Base-by-base conservation (phyloP, 2,797 vertebrate genomes). In the Dromococcyx pavoninus region DNA sequence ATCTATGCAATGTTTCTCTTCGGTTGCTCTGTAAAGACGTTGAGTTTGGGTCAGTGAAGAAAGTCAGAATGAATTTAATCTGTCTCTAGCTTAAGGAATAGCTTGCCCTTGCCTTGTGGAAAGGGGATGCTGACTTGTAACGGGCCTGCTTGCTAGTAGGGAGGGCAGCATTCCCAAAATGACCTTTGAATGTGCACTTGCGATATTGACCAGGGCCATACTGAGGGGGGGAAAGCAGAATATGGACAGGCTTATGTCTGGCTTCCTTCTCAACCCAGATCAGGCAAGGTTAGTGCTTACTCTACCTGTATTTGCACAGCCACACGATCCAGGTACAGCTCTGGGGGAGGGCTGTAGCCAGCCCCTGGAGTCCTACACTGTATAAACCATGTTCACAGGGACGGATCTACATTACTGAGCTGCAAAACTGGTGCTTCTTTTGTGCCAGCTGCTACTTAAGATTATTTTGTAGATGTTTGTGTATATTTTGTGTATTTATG, bases 1-100 rank as follows among this genome's bases (percentile, higher is more conserved):
- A 96, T 92, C 96, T 97, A 95, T 97, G 96, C 93, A 96, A 94
- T 86, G 79, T 62, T 94, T 78, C 48, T 71, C 74, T 86, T 83
- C 1, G 3, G 62, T 69, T 71, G 46, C 57, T 79, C 64, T 90
- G 82, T 65, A 33, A 79, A 71, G 46, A 22, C 12, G 1, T 3
- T 19, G 78, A 14, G 67, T 76, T 93, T 56, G 79, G 72, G 86
- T 61, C 35, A 24, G 14, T 51, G 62, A 58, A n/a, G 11, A 46
- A 66, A 60, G 61, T 43, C 61, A 41, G 37, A 28, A 53, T 56
- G n/a, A 32, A 48, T 87, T 88, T 32, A 32, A 6, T 65, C 71
- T 69, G 37, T 35, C 10, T 79, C 25, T 67, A 17, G 25, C 28
- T 51, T 35, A 51, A 56, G 50, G 39, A 46, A 3, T 14, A 46